Percentiles rank a stretch among this genome's conserved stretches.
phyloP scores from a whole-genome alignment of 1,140 invertebrate genomes.

The Neotoxoptera formosana region DNA sequence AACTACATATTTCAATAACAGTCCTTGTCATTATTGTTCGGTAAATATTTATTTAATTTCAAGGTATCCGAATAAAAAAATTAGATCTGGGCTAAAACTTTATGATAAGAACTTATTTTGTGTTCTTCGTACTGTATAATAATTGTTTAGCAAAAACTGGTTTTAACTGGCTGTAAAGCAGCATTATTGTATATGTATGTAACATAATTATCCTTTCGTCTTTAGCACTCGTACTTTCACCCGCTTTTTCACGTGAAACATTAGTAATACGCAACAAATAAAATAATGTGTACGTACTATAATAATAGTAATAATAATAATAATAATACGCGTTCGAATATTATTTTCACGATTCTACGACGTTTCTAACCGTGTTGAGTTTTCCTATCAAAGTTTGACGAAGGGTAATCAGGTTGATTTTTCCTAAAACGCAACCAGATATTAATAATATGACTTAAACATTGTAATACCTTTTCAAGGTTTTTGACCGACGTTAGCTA shows the following conservation, averaged over 20 bases:
- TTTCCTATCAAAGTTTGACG: neutral
- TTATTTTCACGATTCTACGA: neutral
- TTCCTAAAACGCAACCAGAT: neutral
- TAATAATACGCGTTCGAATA: neutral
- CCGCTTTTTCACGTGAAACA: conserved; percentile 47
- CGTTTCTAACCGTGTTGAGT: neutral
- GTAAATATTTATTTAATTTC: neutral
- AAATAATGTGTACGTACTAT: neutral
- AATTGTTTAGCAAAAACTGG: conserved; percentile 47
- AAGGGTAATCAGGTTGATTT: neutral
- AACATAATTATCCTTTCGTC: conserved; percentile 58
- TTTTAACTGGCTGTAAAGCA: conserved; percentile 45
- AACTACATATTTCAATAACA: neutral
- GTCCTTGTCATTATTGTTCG: neutral
- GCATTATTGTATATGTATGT: conserved; percentile 27
- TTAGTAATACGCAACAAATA: conserved; percentile 53
- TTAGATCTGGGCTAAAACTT: conserved; percentile 30
- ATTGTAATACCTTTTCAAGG: neutral
- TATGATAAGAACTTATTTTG: conserved; percentile 33
- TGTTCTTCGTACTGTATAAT: conserved; percentile 38
- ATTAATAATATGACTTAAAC: neutral
- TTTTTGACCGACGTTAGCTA: neutral
- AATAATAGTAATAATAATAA: conserved; percentile 17
- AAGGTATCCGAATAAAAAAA: neutral
- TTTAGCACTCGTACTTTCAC: conserved; percentile 56